phyloP scores from a whole-genome alignment of 2,113 vertebrate genomes.

The Callipepla californica region DNA sequence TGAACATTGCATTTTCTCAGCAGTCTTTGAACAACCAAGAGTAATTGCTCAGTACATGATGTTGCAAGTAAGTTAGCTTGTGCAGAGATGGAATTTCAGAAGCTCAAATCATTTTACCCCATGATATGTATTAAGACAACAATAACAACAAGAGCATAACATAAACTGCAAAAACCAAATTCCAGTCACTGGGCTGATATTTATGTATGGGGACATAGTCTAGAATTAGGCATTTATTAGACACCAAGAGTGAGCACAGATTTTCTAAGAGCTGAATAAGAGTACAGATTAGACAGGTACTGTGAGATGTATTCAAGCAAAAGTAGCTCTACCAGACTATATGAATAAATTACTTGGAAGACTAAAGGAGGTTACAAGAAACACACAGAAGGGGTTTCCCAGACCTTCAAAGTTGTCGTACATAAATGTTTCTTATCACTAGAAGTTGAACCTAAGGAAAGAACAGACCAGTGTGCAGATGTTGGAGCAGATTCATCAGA shows the following conservation, averaged over 20 bases:
- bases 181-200: not conserved
- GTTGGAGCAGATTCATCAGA: not conserved
- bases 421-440: not conserved
- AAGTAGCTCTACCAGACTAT: not conserved
- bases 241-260: not conserved
- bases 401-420: not conserved
- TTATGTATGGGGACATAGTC: not conserved
- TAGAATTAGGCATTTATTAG: not conserved
- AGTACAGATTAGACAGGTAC: not conserved
- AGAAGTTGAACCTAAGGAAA: not conserved
- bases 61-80: not conserved
- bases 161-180: slow-evolving; percentile 3
- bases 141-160: not conserved
- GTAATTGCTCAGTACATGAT: not conserved
- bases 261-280: not conserved
- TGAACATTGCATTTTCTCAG: not conserved
- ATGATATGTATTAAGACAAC: not conserved
- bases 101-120: not conserved
- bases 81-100: not conserved
- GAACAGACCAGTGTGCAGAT: not conserved
- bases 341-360: not conserved
- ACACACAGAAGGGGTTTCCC: not conserved
- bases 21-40: not conserved
- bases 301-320: not conserved
- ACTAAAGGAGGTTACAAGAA: not conserved